Evolutionary conservation across 2,797 vertebrate genomes (phyloP), one percentile per base, ranked within the genome.

Genomic region (Sebastes baramenuke): DNA sequence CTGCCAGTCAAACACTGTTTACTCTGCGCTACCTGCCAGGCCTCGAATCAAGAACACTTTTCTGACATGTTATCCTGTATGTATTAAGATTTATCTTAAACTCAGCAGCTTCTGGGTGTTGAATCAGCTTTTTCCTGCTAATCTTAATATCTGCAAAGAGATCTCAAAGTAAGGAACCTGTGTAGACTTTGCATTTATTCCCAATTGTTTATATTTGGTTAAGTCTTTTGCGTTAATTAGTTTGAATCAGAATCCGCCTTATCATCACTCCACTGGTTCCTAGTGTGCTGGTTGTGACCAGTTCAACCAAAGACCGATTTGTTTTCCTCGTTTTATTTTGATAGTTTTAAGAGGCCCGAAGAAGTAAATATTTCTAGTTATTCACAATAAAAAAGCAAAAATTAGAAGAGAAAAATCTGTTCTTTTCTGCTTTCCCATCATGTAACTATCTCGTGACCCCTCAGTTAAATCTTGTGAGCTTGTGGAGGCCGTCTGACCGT

Each of bases 1-100:
- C 89, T 93, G 87, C 68, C 90, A 93, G 70, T 78, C 77, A 92
- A 68, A 73, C 12, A 46, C 46, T 87, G 87, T 91, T 93, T 87
- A 84, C 65, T 67, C 69, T 22, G 56, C 60, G 34, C 11, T 77
- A 90, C 89, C 88, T 91, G 90, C 75, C 64, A 75, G 61, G 20
- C 70, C 52, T 18, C 2, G 58, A 87, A 82, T 83, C 78, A 86
- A 83, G 49, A 74, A n/a, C 46, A 58, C 36, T 79, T 86, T 87
- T 86, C 34, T 82, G 77, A 75, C 75, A 79, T 16, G 68, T 56
- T 74, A 36, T 55, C 32, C 36, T 12, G n/a, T 8, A 22, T 3
- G 65, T 58, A 32, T 76, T 79, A 38, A 36, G 20, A 64, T 65
- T 79, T 56, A 76, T 77, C 56, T 81, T 79, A 11, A 74, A 71